Evolutionary conservation across 2,113 vertebrate species (phyloP), one percentile per base, ranked within the genome.

Genomic region (Nycticebus coucang): DNA sequence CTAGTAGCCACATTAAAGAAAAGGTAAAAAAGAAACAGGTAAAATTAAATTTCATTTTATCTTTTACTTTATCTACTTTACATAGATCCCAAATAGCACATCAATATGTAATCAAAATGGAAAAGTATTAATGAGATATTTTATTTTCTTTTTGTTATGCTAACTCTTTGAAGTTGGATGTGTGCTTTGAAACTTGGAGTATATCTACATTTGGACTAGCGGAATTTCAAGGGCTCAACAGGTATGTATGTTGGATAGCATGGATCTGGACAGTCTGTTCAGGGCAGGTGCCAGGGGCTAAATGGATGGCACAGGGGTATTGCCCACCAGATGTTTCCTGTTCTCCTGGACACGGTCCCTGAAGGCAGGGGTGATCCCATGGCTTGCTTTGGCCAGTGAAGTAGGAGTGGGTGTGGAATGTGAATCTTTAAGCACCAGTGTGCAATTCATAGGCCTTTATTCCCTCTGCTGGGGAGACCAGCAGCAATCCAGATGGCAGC

Each of bases 401-500:
- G 28, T 1, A 9, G 15, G 55, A 78, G 53, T 28, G 24, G 15
- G 13, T 2, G 2, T 57, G 66, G 71, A 2, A 1, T 1, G 2
- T 59, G 50, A 37, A 59, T 68, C 33, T 45, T 66, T 45, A 37
- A n/a, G 53, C 60, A 22, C 10, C 37, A 22, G 60, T 0, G 4
- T 28, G 28, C 6, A 0, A 33, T 19, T 77, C 8, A 7, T 0
- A 0, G 4, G 21, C 17, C 45, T 17, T 28, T 37, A 28, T 87
- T 13, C 45, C 37, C 33, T 66, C 69, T n/a, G 68, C 13, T 33
- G 3, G 30, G 1, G 82, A 19, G 37, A 26, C 28, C 53, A 41
- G 68, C 41, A 15, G 2, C 0, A 7, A 14, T 45, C 64, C 59
- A n/a, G 11, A 28, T 0, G 0, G 41, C 0, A 26, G 77, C 64